Evolutionary conservation across 1,140 invertebrate species (phyloP), one percentile per base, ranked within the genome.

Genomic region (Trachymyrmex septentrionalis): DNA sequence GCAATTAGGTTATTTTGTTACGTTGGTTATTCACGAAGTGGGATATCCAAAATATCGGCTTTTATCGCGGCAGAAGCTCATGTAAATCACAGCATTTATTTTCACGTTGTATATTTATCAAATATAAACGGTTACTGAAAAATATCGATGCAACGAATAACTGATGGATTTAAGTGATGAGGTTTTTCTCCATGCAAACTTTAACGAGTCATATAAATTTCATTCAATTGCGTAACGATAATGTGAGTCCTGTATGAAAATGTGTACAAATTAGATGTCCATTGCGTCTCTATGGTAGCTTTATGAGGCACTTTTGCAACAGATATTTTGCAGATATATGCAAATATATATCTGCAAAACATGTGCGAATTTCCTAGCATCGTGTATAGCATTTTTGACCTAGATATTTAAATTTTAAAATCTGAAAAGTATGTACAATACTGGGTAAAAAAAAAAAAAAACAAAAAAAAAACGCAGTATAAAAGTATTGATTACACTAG

Each of bases 1-100:
- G 69, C 69, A 82, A 71, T 72, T 75, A 82, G 30, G 69, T 71
- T 64, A 76, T 59, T 80, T 82, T 64, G 50, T 72, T 72, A 73
- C 53, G 55, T 44, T 24, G 80, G 24, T 21, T 59, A 48, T 44
- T 59, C 44, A 21, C 53, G 9, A 50, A 16, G 69, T n/a, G 21
- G 21, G 72, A 61, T 73, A 61, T 82, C n/a, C 61, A 57, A 80
- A 80, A 67, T 80, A 57, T 67, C 61, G 14, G 76, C n/a, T 80
- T 80, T 80, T 14, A 67, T 67, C 76, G 27, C 14, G 9, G 59
- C 44, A 53, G 24, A 19, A 48, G n/a, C 55, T 61, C 53, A 76
- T 76, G 55, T 44, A 76, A 78, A 78, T 66, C 76, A 27, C 44
- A 44, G 27, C 24, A 80, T 80, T 80, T 80, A 80, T 80, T 67